Evolutionary conservation across 1,140 invertebrate genomes (phyloP).

Genomic region (Aphelinus certus): DNA sequence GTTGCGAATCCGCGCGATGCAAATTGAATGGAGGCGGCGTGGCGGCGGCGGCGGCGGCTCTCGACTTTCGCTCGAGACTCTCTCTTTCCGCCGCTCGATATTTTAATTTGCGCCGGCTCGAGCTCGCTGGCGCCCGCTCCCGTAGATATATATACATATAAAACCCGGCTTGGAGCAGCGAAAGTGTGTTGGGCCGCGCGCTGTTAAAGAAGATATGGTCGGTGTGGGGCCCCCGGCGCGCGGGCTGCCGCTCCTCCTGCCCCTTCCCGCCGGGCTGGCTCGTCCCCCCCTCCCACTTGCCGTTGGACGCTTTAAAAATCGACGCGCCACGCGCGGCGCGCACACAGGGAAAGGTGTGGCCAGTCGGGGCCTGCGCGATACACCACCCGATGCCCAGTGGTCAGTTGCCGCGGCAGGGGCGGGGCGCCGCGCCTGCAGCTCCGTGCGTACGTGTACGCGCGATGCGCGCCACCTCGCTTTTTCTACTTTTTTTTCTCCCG

Average conservation of each 20-base stretch:
- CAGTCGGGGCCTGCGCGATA: conserved; percentile 7
- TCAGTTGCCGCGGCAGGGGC: conserved; percentile 4
- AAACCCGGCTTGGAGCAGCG: not conserved
- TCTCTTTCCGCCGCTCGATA: conserved; percentile 44
- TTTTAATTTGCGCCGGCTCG: conserved; percentile 47
- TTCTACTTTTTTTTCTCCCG: not conserved
- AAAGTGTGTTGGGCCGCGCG: not conserved
- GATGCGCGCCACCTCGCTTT: not conserved
- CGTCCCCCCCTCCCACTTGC: too few relatives aligned
- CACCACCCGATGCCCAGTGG: conserved; percentile 24
- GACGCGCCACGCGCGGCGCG: conserved; percentile 7
- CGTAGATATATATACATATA: conserved; percentile 1
- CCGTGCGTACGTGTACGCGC: not conserved
- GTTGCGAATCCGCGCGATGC: too few relatives aligned
- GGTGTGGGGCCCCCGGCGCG: too few relatives aligned
- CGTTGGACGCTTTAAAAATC: not conserved
- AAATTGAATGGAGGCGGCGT: too few relatives aligned
- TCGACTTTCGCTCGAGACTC: conserved; percentile 33
- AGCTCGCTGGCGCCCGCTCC: not conserved
- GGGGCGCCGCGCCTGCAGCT: too few relatives aligned
- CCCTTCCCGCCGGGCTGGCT: too few relatives aligned
- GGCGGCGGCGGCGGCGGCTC: conserved; percentile 3
- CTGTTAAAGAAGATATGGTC: too few relatives aligned
- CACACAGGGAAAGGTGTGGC: conserved; percentile 36
- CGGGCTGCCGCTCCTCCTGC: too few relatives aligned